Evolutionary conservation across 2,888 invertebrate genomes (phyloP), one percentile per base, ranked within the genome.

Genomic region (Ectemnius cavifrons): DNA sequence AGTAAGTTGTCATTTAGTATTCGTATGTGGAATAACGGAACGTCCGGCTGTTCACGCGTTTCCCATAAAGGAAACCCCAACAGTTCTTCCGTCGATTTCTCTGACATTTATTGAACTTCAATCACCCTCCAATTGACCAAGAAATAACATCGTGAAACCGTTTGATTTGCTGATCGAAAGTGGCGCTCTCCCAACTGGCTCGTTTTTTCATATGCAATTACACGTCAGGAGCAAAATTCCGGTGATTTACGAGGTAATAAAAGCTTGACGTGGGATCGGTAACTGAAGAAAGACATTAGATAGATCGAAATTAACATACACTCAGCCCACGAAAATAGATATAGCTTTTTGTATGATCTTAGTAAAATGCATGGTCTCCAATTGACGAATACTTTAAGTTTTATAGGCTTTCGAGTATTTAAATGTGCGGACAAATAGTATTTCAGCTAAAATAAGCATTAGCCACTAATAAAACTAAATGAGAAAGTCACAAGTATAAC

Each of bases 251-350:
- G 14, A 65, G 47, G 49, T 56, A 56, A 67, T 78, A 69, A 76
- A 71, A 69, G 62, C 11, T 37, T 49, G 60, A 46, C 68, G 60
- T 63, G 13, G 14, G n/a, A 37, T 56, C 37, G 49, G 28, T 60
- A 60, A 66, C 60, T 52, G 28, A 62, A 67, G 47, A 4, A n/a
- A 46, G 47, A 59, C 52, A 28, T 57, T 46, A 28, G 62, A 4
- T 49, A 37, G 57, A 67, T 23, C 56, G 63, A 65, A 64, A 79
- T 80, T 74, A 79, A 57, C 63, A 77, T 77, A 77, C 66, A 27
- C 20, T 64, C 47, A 58, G 60, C 11, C 27, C 18, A 65, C 46
- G 56, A 58, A 18, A 49, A 27, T 49, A 57, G 18, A 45, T 18
- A 6, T 14, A 46, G 67, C 76, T 65, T 62, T 61, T 64, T 60